These are phyloP conservation scores for Ctenodactylus gundi DNA, from an alignment of 2,113 vertebrate species.

Conservation along the genomic window DNA sequence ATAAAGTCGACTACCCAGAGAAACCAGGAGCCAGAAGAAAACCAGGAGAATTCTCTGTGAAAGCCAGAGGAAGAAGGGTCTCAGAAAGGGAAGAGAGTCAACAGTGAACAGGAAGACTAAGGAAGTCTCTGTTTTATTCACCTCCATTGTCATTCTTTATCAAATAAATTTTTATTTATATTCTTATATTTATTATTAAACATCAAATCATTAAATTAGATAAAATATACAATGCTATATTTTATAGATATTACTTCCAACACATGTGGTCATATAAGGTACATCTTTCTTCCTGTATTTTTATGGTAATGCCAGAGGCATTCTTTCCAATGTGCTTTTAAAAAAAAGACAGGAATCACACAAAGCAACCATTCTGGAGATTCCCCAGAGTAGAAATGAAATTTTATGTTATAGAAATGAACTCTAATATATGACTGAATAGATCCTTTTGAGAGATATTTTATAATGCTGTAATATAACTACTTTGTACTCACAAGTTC, in stretches of 20 bases:
- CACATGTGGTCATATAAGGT: background rate
- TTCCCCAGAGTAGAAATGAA: conserved; percentile 60
- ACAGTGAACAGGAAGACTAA: background rate
- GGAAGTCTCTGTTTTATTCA: background rate
- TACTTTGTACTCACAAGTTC: conserved; percentile 67
- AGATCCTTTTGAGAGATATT: conserved; percentile 70
- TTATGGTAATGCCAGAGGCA: conserved; percentile 15
- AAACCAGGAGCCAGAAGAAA: background rate
- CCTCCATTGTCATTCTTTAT: background rate
- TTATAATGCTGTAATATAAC: conserved; percentile 69
- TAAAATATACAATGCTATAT: background rate
- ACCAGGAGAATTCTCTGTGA: background rate
- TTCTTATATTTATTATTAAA: background rate
- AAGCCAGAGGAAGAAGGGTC: background rate
- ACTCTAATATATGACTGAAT: conserved; percentile 69
- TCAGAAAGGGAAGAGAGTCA: background rate
- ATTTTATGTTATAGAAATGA: conserved; percentile 72
- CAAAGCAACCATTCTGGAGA: conserved; percentile 56
- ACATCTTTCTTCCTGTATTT: background rate
- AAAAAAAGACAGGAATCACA: conserved; percentile 15
- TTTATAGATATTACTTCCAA: background rate
- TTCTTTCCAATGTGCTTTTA: conserved; percentile 62
- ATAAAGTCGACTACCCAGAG: background rate
- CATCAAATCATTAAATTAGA: background rate
- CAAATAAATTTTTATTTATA: background rate